These are phyloP conservation scores for Alosa alosa DNA, from an alignment of 2,113 vertebrate species.

Conservation along the genomic window DNA sequence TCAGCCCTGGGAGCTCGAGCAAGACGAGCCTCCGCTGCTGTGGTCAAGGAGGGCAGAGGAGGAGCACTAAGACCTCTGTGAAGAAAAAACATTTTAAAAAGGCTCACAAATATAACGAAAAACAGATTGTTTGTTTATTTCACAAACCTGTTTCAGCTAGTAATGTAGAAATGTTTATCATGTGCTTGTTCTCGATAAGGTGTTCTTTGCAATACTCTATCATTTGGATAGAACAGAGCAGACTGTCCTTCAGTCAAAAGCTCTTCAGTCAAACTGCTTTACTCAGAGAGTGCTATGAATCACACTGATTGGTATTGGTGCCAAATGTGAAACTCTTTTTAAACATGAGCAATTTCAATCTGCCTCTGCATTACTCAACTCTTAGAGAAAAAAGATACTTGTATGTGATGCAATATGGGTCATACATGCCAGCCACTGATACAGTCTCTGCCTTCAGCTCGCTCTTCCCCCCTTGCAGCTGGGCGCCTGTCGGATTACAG, in stretches of 20 bases:
- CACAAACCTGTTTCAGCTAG: background rate
- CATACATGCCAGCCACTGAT: background rate
- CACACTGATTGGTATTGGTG: background rate
- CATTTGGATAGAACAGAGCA: background rate
- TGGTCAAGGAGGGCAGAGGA: background rate
- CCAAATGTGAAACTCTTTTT: background rate
- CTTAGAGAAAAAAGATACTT: too few relatives aligned
- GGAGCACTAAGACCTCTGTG: background rate
- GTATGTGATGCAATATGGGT: background rate
- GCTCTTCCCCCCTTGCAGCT: slow-evolving; percentile 12
- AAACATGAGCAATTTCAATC: background rate
- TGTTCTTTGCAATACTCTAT: background rate
- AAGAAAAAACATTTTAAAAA: background rate
- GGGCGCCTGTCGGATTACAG: slow-evolving; percentile 38
- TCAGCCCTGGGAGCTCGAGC: background rate
- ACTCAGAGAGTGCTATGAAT: background rate
- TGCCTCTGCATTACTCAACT: background rate
- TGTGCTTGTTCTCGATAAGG: background rate
- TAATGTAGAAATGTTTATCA: background rate
- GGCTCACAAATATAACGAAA: background rate
- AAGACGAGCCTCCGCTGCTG: background rate
- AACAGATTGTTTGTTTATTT: background rate
- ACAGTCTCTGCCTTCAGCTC: background rate
- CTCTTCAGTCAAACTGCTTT: background rate
- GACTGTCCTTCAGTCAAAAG: background rate